Conservation (phyloP, 2,113 vertebrate species). For the Porphyrio hochstetteri region DNA sequence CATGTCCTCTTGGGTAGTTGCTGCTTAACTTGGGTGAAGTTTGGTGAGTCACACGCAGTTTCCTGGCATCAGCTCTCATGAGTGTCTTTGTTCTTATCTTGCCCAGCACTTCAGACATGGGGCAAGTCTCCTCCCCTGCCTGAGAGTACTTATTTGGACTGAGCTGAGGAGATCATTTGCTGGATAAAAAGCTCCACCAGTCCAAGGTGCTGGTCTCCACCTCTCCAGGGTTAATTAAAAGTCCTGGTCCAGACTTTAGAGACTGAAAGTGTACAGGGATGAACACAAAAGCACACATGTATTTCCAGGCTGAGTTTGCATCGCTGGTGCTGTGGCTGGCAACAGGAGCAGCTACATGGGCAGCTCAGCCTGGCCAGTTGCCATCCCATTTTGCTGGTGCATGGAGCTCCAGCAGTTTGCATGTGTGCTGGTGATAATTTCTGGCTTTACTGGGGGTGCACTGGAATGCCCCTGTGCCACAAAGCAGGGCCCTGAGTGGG, state of each 20-base stretch:
- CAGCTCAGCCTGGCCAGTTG: slow-evolving; percentile 28
- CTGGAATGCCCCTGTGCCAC: not conserved
- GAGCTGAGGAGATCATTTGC: not conserved
- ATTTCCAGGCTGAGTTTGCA: not conserved
- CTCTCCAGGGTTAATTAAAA: not conserved
- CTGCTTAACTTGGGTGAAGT: not conserved
- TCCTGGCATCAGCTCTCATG: not conserved
- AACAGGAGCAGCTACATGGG: not conserved
- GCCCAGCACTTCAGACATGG: not conserved
- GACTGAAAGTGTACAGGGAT: not conserved
- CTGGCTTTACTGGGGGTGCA: not conserved
- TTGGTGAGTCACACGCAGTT: slow-evolving; percentile 13
- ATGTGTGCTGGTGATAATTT: not conserved
- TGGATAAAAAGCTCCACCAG: not conserved
- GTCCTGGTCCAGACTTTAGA: not conserved
- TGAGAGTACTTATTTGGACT: not conserved
- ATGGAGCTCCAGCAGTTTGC: not conserved
- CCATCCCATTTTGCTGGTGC: not conserved
- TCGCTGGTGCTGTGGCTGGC: rapidly evolving
- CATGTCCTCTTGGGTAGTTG: not conserved
- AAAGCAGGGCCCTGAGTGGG: not conserved
- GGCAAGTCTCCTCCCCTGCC: not conserved
- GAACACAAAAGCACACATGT: not conserved
- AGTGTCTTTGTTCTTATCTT: slow-evolving; percentile 12
- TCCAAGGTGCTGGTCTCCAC: not conserved